Percentiles rank a stretch among this genome's conserved stretches.
Conservation (phyloP, 2,888 invertebrate genomes). For the Caprella mutica region DNA sequence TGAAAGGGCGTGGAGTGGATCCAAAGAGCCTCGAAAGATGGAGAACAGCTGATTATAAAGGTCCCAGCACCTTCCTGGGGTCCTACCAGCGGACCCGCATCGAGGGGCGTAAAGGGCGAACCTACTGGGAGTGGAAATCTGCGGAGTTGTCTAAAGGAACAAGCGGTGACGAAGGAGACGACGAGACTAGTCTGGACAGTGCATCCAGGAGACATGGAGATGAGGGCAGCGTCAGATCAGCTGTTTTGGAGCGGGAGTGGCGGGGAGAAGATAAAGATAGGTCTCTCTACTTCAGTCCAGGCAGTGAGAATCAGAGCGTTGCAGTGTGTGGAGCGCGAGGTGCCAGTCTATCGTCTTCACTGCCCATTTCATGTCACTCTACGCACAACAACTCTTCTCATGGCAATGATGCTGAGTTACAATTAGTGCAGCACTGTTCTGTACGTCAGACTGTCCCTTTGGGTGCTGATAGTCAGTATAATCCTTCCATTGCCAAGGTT, state of each 20-base stretch:
- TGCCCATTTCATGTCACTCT: conserved; percentile 12
- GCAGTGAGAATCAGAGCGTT: conserved; percentile 4
- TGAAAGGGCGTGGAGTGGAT: background rate
- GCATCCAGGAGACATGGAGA: conserved; percentile 3
- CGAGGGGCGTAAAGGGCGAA: conserved; percentile 25
- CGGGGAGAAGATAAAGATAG: conserved; percentile 1
- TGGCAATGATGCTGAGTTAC: conserved; percentile 1
- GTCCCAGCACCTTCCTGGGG: conserved; percentile 12
- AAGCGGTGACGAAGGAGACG: conserved; percentile 30
- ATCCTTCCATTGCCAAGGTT: conserved; percentile 12
- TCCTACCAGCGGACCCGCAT: conserved; percentile 11
- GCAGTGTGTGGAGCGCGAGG: conserved; percentile 7
- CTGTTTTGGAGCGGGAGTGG: conserved; percentile 1
- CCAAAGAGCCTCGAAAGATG: background rate
- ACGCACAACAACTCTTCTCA: background rate
- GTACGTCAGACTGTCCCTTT: conserved; percentile 11
- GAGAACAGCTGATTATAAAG: background rate
- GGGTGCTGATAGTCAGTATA: background rate
- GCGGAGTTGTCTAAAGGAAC: conserved; percentile 20
- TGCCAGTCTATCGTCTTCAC: background rate
- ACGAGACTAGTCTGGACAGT: conserved; percentile 26
- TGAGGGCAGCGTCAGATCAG: background rate
- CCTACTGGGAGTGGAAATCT: conserved; percentile 31
- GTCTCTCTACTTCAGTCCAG: background rate
- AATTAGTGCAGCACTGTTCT: conserved; percentile 13